phyloP scores from a whole-genome alignment of 2,888 invertebrate genomes.

The Idaea aversata region DNA sequence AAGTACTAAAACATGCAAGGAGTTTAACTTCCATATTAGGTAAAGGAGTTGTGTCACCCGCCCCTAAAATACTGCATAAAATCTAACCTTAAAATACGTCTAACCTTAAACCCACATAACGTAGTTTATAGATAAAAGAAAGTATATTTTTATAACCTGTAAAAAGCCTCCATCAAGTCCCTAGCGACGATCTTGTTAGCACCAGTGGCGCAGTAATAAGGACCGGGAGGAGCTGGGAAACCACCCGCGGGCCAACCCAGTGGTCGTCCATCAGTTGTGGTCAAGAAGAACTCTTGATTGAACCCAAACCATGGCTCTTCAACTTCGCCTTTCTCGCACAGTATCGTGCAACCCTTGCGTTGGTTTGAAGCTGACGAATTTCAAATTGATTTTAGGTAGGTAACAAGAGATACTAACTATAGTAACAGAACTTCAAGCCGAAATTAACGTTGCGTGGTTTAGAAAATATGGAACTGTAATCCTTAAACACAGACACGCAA shows the following conservation, averaged over 20 bases:
- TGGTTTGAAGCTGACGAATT: constrained; percentile 49
- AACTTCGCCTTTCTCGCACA: constrained; percentile 78
- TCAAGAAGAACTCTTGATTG: constrained; percentile 82
- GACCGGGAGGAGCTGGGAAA: constrained; percentile 85
- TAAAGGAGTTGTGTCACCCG: too few relatives aligned
- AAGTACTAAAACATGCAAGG: too few relatives aligned
- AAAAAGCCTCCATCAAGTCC: constrained; percentile 90
- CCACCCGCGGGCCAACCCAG: constrained; percentile 87
- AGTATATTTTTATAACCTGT: constrained; percentile 42
- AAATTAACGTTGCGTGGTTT: background rate
- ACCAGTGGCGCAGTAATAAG: constrained; percentile 93
- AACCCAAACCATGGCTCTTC: constrained; percentile 87
- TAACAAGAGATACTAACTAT: background rate
- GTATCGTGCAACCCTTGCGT: constrained; percentile 66
- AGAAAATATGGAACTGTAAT: too few relatives aligned
- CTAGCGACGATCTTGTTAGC: constrained; percentile 88
- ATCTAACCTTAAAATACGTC: too few relatives aligned
- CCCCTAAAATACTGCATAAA: background rate
- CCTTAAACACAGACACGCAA: too few relatives aligned
- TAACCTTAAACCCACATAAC: too few relatives aligned
- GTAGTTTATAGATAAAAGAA: background rate
- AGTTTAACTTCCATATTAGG: too few relatives aligned
- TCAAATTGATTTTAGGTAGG: constrained; percentile 3
- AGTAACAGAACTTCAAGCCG: background rate
- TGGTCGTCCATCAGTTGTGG: constrained; percentile 77